These are phyloP conservation scores for Sinosuthora webbiana DNA, from an alignment of 2,113 vertebrate species.

Conservation along the genomic window DNA sequence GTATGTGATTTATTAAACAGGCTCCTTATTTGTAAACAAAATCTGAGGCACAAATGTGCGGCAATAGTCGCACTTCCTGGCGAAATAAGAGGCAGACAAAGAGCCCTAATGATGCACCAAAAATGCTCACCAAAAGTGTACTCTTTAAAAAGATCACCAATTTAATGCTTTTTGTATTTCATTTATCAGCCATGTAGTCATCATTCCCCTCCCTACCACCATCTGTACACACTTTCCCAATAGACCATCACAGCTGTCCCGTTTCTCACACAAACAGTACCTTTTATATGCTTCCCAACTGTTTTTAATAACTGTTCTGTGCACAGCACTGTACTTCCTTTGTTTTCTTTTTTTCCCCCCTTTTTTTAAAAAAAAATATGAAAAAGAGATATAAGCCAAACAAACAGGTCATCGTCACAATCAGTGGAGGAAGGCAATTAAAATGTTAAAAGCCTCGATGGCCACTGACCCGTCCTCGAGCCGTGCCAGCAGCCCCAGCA, in stretches of 20 bases:
- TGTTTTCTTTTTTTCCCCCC: neutral
- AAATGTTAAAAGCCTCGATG: slow-evolving; percentile 3
- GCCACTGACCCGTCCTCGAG: neutral
- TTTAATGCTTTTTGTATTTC: slow-evolving; percentile 67
- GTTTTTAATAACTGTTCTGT: slow-evolving; percentile 73
- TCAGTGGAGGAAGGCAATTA: slow-evolving; percentile 21
- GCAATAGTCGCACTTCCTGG: slow-evolving; percentile 48
- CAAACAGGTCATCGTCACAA: slow-evolving; percentile 50
- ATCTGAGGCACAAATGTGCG: slow-evolving; percentile 46
- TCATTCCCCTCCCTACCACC: slow-evolving; percentile 70
- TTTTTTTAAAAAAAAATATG: neutral
- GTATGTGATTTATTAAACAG: slow-evolving; percentile 60
- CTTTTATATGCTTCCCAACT: slow-evolving; percentile 74
- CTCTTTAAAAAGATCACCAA: slow-evolving; percentile 62
- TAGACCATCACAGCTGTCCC: slow-evolving; percentile 81
- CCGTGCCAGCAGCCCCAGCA: neutral
- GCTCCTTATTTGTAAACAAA: slow-evolving; percentile 67
- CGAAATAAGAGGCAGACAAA: slow-evolving; percentile 50
- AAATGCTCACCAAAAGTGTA: slow-evolving; percentile 52
- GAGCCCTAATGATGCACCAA: slow-evolving; percentile 46
- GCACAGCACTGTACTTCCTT: slow-evolving; percentile 61
- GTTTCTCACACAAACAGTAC: slow-evolving; percentile 75
- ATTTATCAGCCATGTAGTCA: slow-evolving; percentile 66
- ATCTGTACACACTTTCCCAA: slow-evolving; percentile 80
- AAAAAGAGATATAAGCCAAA: slow-evolving; percentile 60